phyloP scores from a whole-genome alignment of 2,113 vertebrate genomes.

The Ammospiza nelsoni region DNA sequence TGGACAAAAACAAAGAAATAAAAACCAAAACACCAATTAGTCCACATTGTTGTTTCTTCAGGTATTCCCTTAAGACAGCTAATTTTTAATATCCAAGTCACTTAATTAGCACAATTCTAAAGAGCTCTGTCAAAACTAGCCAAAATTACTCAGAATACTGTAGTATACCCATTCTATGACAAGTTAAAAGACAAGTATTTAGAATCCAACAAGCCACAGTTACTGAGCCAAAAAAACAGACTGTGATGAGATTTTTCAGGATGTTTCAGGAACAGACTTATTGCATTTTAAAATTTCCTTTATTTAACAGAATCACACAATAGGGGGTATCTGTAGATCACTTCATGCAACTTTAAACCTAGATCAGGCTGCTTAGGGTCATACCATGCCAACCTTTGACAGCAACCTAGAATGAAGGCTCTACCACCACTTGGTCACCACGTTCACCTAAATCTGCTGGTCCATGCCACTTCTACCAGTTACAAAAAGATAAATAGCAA shows the following conservation, averaged over 20 bases:
- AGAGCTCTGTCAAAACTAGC: not conserved
- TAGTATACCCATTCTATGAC: not conserved
- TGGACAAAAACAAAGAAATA: not conserved
- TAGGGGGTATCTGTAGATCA: not conserved
- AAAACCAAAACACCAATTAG: not conserved
- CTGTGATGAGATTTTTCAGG: not conserved
- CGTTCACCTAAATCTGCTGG: not conserved
- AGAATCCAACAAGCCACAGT: not conserved
- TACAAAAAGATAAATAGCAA: not conserved
- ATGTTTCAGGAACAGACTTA: not conserved
- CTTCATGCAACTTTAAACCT: not conserved
- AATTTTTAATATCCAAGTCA: not conserved
- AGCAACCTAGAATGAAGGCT: not conserved
- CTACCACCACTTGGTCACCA: not conserved
- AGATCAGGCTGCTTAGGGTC: not conserved
- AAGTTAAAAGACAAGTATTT: not conserved
- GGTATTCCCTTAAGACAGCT: not conserved
- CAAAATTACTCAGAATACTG: not conserved
- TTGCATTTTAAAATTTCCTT: not conserved
- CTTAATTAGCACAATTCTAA: not conserved
- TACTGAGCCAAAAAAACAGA: not conserved
- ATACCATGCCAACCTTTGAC: not conserved
- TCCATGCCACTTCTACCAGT: not conserved
- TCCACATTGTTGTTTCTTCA: not conserved
- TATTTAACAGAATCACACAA: not conserved